phyloP scores from a whole-genome alignment of 2,113 vertebrate species.

The Myodes glareolus region DNA sequence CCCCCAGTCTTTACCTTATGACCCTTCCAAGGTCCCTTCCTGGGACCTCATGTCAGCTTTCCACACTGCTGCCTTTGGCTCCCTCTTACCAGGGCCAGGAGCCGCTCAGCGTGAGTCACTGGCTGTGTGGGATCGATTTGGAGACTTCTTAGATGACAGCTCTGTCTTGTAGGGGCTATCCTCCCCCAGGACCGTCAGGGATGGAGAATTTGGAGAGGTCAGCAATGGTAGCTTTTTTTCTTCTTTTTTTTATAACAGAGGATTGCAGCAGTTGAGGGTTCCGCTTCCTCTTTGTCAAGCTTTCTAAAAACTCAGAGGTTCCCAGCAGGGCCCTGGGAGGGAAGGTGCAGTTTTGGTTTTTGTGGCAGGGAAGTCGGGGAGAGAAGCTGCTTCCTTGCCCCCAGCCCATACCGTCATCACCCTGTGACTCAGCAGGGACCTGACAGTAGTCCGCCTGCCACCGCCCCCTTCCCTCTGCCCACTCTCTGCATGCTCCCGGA shows the following conservation, averaged over 20 bases:
- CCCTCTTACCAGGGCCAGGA: neutral
- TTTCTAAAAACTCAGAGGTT: constrained; percentile 66
- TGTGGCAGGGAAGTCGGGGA: constrained; percentile 50
- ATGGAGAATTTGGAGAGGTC: neutral
- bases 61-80: neutral
- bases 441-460: neutral
- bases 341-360: constrained; percentile 54
- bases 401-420: neutral
- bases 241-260: neutral
- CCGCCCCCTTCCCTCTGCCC: neutral
- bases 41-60: neutral
- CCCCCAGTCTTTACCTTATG: rapidly evolving
- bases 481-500: neutral
- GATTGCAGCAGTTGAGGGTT: neutral
- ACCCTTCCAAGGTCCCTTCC: neutral
- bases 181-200: neutral
- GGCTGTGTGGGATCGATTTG: neutral
- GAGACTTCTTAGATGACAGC: neutral
- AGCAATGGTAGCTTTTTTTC: neutral
- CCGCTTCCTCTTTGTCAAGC: constrained; percentile 60
- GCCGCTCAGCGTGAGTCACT: neutral
- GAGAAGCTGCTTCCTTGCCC: constrained; percentile 51
- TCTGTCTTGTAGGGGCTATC: neutral
- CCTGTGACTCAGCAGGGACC: constrained; percentile 58
- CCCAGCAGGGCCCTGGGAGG: constrained; percentile 53